Evolutionary conservation across 2,888 invertebrate species (phyloP).

Genomic region (Desoria tigrina): DNA sequence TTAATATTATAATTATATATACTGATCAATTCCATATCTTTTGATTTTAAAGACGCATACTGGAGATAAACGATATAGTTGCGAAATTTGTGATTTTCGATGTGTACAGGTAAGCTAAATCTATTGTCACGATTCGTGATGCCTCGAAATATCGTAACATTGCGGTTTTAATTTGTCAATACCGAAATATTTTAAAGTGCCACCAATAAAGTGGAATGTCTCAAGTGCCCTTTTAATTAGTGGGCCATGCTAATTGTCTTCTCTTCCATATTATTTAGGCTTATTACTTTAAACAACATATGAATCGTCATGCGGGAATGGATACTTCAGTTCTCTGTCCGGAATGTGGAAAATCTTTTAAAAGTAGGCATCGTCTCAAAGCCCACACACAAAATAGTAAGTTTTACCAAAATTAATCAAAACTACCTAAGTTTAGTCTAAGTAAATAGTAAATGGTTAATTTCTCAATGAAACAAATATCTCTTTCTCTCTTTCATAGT

Average conservation of each 20-base stretch:
- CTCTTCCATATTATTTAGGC: neutral
- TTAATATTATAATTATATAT: neutral
- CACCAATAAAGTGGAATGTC: no score
- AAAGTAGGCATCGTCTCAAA: neutral
- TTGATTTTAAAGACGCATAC: neutral
- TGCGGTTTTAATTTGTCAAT: no score
- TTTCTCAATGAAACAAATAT: no score
- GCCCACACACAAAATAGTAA: neutral
- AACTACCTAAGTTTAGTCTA: no score
- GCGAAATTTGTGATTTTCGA: neutral
- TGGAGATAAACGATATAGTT: neutral
- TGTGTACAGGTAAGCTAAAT: neutral
- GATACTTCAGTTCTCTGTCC: neutral
- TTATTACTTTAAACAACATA: no score
- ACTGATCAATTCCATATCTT: neutral
- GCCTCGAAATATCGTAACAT: no score
- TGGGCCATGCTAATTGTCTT: neutral
- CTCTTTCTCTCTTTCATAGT: neutral
- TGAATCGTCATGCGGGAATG: no score
- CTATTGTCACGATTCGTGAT: neutral
- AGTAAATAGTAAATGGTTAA: no score
- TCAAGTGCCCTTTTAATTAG: no score
- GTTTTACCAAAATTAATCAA: neutral
- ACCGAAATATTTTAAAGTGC: neutral
- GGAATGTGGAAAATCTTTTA: slow-evolving; percentile 2